Evolutionary conservation across 2,797 vertebrate species (phyloP).

Genomic region (Tapera naevia): DNA sequence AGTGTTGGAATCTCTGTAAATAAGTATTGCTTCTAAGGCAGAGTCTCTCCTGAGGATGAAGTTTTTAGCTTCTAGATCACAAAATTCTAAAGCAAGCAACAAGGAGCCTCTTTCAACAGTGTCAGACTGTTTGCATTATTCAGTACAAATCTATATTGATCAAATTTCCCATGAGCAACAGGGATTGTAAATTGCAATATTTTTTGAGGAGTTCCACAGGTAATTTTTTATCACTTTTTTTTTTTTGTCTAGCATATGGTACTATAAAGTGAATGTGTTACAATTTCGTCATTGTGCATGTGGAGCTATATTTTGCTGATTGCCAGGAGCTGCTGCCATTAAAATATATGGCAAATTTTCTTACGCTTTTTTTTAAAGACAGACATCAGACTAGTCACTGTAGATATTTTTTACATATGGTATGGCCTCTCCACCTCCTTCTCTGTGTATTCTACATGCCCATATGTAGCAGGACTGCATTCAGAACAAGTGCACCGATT

Average conservation of each 20-base stretch:
- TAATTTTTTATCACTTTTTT: not conserved
- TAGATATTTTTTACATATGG: not conserved
- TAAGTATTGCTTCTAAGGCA: not conserved
- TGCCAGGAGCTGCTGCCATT: not conserved
- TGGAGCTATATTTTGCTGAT: not conserved
- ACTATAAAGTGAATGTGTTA: not conserved
- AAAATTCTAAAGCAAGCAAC: not conserved
- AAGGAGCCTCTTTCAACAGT: not conserved
- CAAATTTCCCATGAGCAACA: not conserved
- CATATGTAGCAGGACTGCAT: not conserved
- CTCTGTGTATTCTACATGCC: not conserved
- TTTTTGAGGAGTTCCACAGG: not conserved
- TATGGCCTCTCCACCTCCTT: not conserved
- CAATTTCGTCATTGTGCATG: not conserved
- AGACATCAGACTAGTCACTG: not conserved
- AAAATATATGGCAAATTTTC: not conserved
- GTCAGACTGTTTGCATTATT: not conserved
- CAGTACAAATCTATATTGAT: not conserved
- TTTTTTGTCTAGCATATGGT: not conserved
- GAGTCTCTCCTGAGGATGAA: not conserved
- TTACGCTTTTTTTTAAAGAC: not conserved
- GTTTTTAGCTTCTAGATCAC: not conserved
- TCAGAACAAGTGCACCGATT: not conserved
- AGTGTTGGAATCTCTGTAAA: not conserved
- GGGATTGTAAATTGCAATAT: not conserved